Base-by-base conservation (phyloP, 2,113 vertebrate genomes). In the Pyrgilauda ruficollis region DNA sequence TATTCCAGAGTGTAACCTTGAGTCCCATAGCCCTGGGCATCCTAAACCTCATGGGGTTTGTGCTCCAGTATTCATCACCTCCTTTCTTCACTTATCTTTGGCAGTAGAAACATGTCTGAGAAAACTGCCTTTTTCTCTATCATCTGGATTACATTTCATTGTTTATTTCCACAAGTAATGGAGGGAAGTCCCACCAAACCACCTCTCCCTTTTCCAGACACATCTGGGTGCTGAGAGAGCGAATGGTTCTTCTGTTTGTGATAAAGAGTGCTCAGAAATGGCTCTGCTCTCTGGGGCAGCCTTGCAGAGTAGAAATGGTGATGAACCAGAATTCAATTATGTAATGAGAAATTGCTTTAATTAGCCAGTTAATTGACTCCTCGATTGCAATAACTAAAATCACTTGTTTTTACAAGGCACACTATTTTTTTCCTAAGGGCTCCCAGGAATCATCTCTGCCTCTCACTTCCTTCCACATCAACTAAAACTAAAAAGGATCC, bases 241-340 rank as follows among this genome's bases (percentile, higher is more conserved):
- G 0, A 87, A 10, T 5, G 19, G 33, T 39, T 89, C 69, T 56
- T 59, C 56, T 33, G 8, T 46, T 69, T 37, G 28, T 46, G 39
- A 87, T 15, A 59, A 3, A 15, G 68, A 91, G 37, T 28, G 14
- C 46, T 88, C 64, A 35, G 52, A 77, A 94, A 88, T 1, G 12
- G 73, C 83, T 95, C 63, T 87, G 79, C 81, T 97, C 90, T 96
- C 94, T 90, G 69, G 73, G 91, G 85, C 73, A 85, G 84, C 4
- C 84, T 90, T 64, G 47, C 63, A 94, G 35, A 84, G 26, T 61
- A 79, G 70, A 95, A 96, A 84, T 70, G 18, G 74, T 80, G 90
- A 95, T 94, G 86, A 97, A 96, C 52, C 55, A 96, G 89, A 96
- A 96, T 96, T 95, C 93, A 97, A 94, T 97, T 97, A 97, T 92